Conservation (phyloP, 2,797 vertebrate species). For the Notolabrus celidotus region DNA sequence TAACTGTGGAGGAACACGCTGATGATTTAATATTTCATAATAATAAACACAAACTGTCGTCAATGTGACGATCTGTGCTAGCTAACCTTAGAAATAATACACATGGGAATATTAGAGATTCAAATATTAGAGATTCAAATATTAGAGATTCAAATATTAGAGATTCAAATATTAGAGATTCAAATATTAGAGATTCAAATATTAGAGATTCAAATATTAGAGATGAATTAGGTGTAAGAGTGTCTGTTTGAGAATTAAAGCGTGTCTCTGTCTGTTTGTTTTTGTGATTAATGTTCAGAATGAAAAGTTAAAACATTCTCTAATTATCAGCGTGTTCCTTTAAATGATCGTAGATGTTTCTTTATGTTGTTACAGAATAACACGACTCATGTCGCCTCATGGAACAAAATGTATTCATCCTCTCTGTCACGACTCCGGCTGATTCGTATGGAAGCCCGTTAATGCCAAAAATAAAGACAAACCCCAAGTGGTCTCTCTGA, state of each 20-base stretch:
- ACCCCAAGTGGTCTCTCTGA: no score
- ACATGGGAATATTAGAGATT: no score
- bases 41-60: not conserved
- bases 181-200: no score
- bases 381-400: not conserved
- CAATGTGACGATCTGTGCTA: no score
- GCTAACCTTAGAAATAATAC: not conserved
- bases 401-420: constrained; percentile 5
- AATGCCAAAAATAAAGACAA: not conserved
- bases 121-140: no score
- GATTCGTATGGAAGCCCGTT: not conserved
- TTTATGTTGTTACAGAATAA: not conserved
- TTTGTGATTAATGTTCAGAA: no score
- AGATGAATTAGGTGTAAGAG: no score
- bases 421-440: not conserved
- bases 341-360: not conserved
- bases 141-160: no score
- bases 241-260: no score
- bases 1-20: constrained; percentile 37
- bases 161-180: no score
- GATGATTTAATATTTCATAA: not conserved
- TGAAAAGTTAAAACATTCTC: not conserved
- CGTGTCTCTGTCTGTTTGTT: no score
- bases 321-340: constrained; percentile 4
- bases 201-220: no score